A percentile compares a stretch with the other conserved stretches of the same genome.
Evolutionary conservation across 2,888 invertebrate genomes (phyloP).

Genomic region (Harmothoe impar): DNA sequence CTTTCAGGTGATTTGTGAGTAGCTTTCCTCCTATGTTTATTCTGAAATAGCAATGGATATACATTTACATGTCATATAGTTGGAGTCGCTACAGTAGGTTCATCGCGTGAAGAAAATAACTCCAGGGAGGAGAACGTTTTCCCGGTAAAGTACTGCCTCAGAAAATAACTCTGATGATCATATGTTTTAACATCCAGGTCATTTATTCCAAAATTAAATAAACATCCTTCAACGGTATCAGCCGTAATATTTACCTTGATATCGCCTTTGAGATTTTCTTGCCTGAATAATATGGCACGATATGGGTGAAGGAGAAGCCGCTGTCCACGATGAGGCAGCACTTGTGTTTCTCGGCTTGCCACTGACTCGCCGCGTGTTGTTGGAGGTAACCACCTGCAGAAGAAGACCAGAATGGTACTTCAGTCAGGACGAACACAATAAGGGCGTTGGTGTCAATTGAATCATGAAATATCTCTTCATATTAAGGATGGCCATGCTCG

Average conservation of each 20-base stretch:
- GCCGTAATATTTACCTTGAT: conserved; percentile 76
- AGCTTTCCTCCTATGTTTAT: conserved; percentile 98
- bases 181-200: no score
- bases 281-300: conserved; percentile 90
- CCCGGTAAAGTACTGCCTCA: no score
- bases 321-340: conserved; percentile 93
- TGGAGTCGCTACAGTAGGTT: no score
- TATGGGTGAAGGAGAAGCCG: conserved; percentile 97
- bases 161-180: no score
- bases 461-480: no score
- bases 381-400: conserved; percentile 89
- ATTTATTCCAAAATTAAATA: no score
- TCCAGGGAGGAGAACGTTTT: no score
- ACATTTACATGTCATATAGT: background rate
- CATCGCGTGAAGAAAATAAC: no score
- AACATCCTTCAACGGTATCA: no score
- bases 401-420: background rate
- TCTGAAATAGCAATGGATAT: conserved; percentile 83
- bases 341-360: conserved; percentile 82
- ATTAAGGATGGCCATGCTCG: background rate
- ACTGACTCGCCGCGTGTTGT: conserved; percentile 86
- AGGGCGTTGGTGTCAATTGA: no score
- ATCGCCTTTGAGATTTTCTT: conserved; percentile 88
- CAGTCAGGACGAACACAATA: no score
- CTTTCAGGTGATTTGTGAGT: conserved; percentile 98